Conservation (phyloP, 2,113 vertebrate species). For the Dolichotis patagonum region DNA sequence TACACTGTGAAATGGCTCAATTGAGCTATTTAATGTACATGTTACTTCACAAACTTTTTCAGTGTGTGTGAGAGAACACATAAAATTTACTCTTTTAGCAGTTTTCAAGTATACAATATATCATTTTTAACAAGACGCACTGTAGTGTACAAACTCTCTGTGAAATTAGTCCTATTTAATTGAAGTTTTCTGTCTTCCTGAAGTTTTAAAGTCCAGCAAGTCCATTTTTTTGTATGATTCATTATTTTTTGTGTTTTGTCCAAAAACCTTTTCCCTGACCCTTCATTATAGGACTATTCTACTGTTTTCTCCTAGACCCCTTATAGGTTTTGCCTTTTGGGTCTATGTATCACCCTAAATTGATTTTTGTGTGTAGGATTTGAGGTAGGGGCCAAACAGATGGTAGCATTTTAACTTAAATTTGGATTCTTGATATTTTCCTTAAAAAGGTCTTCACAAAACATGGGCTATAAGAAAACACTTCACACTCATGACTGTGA, state of each 20-base stretch:
- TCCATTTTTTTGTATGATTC: not conserved
- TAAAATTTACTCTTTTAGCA: not conserved
- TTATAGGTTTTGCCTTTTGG: conserved; percentile 1
- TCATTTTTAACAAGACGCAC: not conserved
- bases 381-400: conserved; percentile 25
- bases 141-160: not conserved
- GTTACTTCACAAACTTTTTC: not conserved
- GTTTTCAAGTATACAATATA: not conserved
- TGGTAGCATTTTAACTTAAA: conserved; percentile 46
- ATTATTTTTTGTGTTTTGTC: conserved; percentile 4
- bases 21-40: not conserved
- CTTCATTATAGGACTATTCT: not conserved
- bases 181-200: not conserved
- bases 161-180: not conserved
- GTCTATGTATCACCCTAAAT: not conserved
- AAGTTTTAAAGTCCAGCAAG: not conserved
- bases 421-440: conserved; percentile 32
- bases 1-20: not conserved
- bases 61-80: not conserved
- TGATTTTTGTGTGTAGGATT: not conserved
- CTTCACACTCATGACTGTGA: not conserved
- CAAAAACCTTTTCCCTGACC: not conserved
- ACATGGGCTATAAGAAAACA: not conserved
- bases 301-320: not conserved
- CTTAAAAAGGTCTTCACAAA: conserved; percentile 13